Evolutionary conservation across 35 echinoderm and acorn worm genomes (phyloP).

Genomic region (Strongylocentrotus purpuratus): DNA sequence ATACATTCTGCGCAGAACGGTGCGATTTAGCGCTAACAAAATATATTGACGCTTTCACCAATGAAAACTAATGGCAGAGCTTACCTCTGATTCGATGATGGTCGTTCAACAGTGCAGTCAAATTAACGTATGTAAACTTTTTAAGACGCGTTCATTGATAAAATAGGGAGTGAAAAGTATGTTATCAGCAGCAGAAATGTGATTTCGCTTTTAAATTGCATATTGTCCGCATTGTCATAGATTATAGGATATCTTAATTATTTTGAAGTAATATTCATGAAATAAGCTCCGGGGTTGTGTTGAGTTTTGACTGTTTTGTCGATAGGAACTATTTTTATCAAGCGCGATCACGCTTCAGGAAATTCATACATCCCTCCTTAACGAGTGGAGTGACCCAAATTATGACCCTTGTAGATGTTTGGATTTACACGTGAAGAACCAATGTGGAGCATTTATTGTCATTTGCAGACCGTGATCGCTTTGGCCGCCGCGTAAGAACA

Average conservation of each 20-base stretch:
- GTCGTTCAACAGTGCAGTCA: constrained; percentile 37
- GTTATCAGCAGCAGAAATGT: not conserved
- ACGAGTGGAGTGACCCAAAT: constrained; percentile 42
- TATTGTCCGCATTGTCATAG: not conserved
- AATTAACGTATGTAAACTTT: constrained; percentile 57
- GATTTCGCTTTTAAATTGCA: not conserved
- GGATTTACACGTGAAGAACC: constrained; percentile 51
- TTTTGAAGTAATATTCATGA: not conserved
- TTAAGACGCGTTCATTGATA: constrained; percentile 21
- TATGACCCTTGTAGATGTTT: constrained; percentile 55
- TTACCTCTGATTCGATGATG: constrained; percentile 38
- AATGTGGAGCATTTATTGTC: constrained; percentile 56
- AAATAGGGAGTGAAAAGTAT: not conserved
- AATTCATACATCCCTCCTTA: not conserved
- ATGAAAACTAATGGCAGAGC: constrained; percentile 45
- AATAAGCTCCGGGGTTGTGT: not conserved
- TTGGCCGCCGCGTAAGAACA: constrained; percentile 36
- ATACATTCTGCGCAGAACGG: constrained; percentile 38
- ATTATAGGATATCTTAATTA: too few species aligned
- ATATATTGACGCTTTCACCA: constrained; percentile 35
- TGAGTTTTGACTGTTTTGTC: not conserved
- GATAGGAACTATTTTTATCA: not conserved
- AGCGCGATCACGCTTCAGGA: not conserved
- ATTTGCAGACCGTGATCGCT: constrained; percentile 46
- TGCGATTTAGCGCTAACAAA: constrained; percentile 41